A percentile compares a stretch with the other conserved stretches of the same genome.
phyloP scores from a whole-genome alignment of 2,113 vertebrate genomes.

The Hippocampus zosterae region DNA sequence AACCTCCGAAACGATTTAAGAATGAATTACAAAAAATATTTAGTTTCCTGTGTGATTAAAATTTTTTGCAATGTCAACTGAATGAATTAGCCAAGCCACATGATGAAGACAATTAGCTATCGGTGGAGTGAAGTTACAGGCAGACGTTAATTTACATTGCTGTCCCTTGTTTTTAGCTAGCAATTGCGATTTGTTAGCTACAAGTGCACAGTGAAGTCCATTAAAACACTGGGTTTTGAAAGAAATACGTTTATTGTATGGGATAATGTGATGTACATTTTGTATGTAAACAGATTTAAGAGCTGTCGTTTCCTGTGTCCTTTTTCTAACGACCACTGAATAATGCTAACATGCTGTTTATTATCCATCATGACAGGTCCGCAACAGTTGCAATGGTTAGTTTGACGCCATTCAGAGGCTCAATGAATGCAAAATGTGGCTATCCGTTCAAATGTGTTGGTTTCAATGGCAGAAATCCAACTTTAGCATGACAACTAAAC shows the following conservation, averaged over 20 bases:
- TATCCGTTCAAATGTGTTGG: neutral
- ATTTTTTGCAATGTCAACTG: too few species aligned
- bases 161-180: neutral
- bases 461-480: neutral
- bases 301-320: constrained; percentile 16
- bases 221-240: constrained; percentile 55
- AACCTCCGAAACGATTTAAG: too few species aligned
- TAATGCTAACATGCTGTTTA: neutral
- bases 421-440: neutral
- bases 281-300: constrained; percentile 71
- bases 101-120: too few species aligned
- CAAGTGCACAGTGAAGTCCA: constrained; percentile 51
- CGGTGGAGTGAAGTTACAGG: too few species aligned
- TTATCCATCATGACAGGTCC: neutral
- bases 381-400: neutral
- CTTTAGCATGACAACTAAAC: neutral
- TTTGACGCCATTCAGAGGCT: neutral
- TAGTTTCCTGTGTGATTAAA: too few species aligned
- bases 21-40: too few species aligned
- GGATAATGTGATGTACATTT: constrained; percentile 64
- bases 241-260: constrained; percentile 59
- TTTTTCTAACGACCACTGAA: neutral
- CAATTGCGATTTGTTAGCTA: constrained; percentile 39
- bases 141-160: neutral
- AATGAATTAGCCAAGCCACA: too few species aligned